phyloP scores from a whole-genome alignment of 2,888 invertebrate genomes.

The Operophtera brumata region DNA sequence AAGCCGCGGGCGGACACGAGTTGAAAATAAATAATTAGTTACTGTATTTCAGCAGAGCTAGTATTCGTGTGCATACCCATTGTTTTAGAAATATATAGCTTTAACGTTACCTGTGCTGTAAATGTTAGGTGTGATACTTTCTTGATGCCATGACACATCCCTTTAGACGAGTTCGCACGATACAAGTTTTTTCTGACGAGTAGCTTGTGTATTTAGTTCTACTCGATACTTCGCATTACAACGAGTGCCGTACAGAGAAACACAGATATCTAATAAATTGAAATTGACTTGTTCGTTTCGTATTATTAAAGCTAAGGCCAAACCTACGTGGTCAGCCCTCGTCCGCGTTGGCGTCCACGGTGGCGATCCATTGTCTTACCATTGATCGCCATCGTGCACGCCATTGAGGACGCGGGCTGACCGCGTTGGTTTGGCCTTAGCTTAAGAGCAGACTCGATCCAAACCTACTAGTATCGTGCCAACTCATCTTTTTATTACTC shows the following conservation, averaged over 20 bases:
- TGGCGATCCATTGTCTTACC: too few species aligned
- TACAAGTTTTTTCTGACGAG: conserved; percentile 11
- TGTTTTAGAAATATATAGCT: conserved; percentile 53
- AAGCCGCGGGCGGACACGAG: too few species aligned
- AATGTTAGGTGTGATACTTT: conserved; percentile 66
- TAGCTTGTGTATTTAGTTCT: background rate
- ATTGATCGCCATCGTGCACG: too few species aligned
- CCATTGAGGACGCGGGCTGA: too few species aligned
- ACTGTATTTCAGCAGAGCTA: background rate
- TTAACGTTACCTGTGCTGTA: conserved; percentile 67
- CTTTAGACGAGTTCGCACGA: conserved; percentile 15
- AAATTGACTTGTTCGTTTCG: background rate
- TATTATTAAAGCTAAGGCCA: too few species aligned
- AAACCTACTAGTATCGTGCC: conserved; percentile 3
- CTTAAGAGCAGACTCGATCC: background rate
- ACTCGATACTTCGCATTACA: background rate
- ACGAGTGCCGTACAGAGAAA: background rate
- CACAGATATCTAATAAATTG: background rate
- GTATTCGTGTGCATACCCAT: conserved; percentile 20
- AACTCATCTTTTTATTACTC: conserved; percentile 19
- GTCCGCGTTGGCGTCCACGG: too few species aligned
- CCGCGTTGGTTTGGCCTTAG: too few species aligned
- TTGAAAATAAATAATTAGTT: too few species aligned
- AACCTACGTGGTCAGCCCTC: too few species aligned
- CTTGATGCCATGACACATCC: conserved; percentile 66